Evolutionary conservation across 2,113 vertebrate species (phyloP).

Genomic region (Rhinolophus ferrumequinum): DNA sequence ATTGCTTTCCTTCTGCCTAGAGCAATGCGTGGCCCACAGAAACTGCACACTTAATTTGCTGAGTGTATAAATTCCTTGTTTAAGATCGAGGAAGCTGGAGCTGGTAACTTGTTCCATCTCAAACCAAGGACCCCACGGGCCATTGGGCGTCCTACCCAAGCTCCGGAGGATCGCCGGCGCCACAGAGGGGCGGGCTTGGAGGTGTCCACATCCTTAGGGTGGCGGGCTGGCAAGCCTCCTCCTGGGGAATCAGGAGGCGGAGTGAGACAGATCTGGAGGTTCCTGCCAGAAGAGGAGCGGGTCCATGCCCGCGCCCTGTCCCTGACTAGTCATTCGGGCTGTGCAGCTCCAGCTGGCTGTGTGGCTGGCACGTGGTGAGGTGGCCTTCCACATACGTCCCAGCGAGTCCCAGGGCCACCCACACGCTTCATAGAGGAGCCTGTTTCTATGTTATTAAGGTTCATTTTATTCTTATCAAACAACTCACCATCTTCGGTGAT

Average conservation of each 20-base stretch:
- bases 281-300: background rate
- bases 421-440: background rate
- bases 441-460: background rate
- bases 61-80: background rate
- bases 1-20: background rate
- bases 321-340: background rate
- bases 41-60: background rate
- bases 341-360: background rate
- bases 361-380: background rate
- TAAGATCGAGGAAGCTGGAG: background rate
- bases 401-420: background rate
- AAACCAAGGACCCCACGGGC: background rate
- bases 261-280: background rate
- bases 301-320: background rate
- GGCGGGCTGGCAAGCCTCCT: background rate
- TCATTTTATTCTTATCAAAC: background rate
- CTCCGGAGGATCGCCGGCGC: background rate
- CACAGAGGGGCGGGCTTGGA: background rate
- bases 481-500: background rate
- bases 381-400: fast-evolving
- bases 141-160: background rate
- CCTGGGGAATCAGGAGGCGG: background rate
- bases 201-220: fast-evolving
- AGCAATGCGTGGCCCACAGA: background rate
- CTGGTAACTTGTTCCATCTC: background rate